phyloP scores from a whole-genome alignment of 1,140 invertebrate genomes.

The Tenebrio molitor region DNA sequence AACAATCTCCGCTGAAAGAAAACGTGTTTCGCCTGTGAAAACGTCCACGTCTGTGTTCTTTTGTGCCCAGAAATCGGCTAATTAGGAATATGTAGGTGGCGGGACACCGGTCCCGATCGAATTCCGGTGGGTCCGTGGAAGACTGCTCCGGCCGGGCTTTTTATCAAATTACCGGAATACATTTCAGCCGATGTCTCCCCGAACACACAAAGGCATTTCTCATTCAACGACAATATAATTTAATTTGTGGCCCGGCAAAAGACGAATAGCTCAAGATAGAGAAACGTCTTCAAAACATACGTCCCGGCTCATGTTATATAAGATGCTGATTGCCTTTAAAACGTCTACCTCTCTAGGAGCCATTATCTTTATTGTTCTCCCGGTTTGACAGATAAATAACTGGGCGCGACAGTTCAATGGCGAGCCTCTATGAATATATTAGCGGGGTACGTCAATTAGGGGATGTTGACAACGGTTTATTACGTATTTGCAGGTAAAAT shows the following conservation, averaged over 20 bases:
- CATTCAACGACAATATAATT: conserved; percentile 38
- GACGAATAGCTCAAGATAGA: conserved; percentile 35
- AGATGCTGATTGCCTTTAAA: conserved; percentile 57
- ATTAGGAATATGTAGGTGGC: no score
- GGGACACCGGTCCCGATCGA: no score
- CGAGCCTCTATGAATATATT: conserved; percentile 57
- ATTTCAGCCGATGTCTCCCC: conserved; percentile 22
- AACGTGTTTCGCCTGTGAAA: conserved; percentile 33
- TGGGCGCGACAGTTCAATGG: conserved; percentile 48
- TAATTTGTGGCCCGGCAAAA: conserved; percentile 34
- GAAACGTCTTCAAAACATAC: conserved; percentile 39
- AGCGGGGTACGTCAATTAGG: conserved; percentile 48
- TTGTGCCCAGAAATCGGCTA: neutral
- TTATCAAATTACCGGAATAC: conserved; percentile 33
- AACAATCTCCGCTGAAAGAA: conserved; percentile 41
- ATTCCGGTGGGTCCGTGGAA: no score
- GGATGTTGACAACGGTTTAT: conserved; percentile 44
- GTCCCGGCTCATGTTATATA: conserved; percentile 46
- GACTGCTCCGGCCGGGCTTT: no score
- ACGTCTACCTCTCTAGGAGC: conserved; percentile 55
- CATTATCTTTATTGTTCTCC: conserved; percentile 60
- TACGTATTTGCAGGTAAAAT: conserved; percentile 39
- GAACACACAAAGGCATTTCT: conserved; percentile 36
- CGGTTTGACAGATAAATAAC: conserved; percentile 58
- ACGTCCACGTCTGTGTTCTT: conserved; percentile 24